Evolutionary conservation across 2,888 invertebrate species (phyloP), one percentile per base, ranked within the genome.

Genomic region (Junonia oenone): DNA sequence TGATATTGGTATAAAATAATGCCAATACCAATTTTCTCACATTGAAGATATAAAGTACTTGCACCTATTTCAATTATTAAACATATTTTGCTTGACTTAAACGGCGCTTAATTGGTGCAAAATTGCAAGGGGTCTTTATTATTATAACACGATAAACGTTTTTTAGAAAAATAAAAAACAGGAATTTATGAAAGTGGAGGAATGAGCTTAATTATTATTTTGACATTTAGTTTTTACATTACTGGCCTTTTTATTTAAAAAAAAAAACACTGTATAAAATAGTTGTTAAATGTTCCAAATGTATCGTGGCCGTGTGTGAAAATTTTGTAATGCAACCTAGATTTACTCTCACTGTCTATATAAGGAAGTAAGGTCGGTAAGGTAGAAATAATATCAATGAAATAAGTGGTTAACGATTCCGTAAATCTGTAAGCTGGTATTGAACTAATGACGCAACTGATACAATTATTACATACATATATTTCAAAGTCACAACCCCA

Each of bases 391-490:
- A 58, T 46, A 31, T 53, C 27, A 51, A 40, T 52, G 35, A 55
- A 45, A 13, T 15, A 27, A 38, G 17, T 29, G 47, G 17, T 46
- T 40, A 29, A 33, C 48, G 40, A 51, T 27, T 48, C 55, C 45
- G 47, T 51, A 43, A 53, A 56, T 45, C 37, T 55, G 59, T 55
- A 57, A 48, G 57, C 26, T 43, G 40, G 19, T 40, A 14, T 53
- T 63, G n/a, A n/a, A n/a, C n/a, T n/a, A n/a, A n/a, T n/a, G 63
- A 62, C 56, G 63, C 51, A 58, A 62, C 26, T 45, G 29, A 50
- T 45, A 45, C 14, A 9, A 35, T 33, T 56, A 14, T 62, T 62
- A 62, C 57, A 46, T 55, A 54, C 47, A 47, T 17, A 2, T 4
- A 14, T 37, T 43, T 13, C 43, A 43, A 43, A 22, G 43, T n/a